Conservation (phyloP, 23 tunicate species). For the Trididemnum nubilum region DNA sequence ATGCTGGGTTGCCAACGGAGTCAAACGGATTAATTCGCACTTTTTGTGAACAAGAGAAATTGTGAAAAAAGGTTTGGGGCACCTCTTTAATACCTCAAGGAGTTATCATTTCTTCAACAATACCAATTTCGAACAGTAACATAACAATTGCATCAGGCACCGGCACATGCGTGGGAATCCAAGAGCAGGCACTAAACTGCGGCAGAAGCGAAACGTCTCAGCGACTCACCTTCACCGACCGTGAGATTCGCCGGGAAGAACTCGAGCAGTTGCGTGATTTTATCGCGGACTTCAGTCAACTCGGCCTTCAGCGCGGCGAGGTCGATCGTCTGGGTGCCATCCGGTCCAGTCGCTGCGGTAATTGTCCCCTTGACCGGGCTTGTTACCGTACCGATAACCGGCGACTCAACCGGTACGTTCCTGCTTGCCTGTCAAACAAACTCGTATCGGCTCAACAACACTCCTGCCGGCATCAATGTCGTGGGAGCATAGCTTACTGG, state of each 20-base stretch:
- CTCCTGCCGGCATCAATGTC: not conserved
- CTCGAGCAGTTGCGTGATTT: slow-evolving; percentile 9
- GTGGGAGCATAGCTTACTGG: too few relatives aligned
- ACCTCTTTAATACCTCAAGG: too few relatives aligned
- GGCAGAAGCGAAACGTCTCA: too few relatives aligned
- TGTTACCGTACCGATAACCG: slow-evolving; percentile 6
- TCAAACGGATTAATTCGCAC: too few relatives aligned
- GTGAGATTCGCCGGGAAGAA: slow-evolving; percentile 22
- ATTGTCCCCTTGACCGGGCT: slow-evolving; percentile 18
- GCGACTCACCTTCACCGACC: not conserved
- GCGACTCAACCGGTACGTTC: slow-evolving; percentile 27
- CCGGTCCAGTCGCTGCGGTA: slow-evolving; percentile 8
- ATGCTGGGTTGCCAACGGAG: too few relatives aligned
- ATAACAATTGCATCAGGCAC: too few relatives aligned
- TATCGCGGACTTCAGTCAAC: slow-evolving; percentile 28
- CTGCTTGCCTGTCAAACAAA: slow-evolving; percentile 8
- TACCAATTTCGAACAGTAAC: too few relatives aligned
- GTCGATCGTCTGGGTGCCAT: slow-evolving; percentile 20
- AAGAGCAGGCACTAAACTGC: too few relatives aligned
- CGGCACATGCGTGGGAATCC: too few relatives aligned
- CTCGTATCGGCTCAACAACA: not conserved
- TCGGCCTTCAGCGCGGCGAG: not conserved
- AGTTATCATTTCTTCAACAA: too few relatives aligned
- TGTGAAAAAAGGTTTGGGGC: too few relatives aligned
- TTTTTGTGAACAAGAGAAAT: too few relatives aligned